Percentiles rank a stretch among this genome's conserved stretches.
phyloP scores from a whole-genome alignment of 2,888 invertebrate genomes.

The Erebia epiphron region DNA sequence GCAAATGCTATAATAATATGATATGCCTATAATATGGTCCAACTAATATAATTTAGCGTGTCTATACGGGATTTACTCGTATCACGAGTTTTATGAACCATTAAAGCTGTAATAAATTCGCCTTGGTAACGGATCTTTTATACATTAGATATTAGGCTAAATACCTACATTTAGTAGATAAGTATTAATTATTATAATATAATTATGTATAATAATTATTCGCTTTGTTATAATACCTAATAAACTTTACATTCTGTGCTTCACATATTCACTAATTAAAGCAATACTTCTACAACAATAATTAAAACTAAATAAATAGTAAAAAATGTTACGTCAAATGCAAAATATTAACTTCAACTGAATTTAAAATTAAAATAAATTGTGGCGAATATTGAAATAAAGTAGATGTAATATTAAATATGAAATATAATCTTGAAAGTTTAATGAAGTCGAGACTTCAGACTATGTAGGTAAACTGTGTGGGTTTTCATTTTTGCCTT shows the following conservation, averaged over 20 bases:
- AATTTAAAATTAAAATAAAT: too few species aligned
- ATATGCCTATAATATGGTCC: neutral
- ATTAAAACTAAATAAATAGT: too few species aligned
- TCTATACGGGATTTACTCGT: neutral
- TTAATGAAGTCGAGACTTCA: slow-evolving; percentile 27
- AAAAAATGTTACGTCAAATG: too few species aligned
- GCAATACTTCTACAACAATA: too few species aligned
- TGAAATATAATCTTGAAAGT: slow-evolving; percentile 22
- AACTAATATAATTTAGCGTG: slow-evolving; percentile 8
- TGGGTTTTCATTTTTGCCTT: slow-evolving; percentile 22
- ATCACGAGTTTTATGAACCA: slow-evolving; percentile 9
- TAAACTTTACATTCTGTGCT: too few species aligned
- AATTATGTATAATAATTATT: neutral
- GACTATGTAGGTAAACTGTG: slow-evolving; percentile 18
- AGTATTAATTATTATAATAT: too few species aligned
- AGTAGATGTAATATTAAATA: neutral
- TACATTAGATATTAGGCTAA: neutral
- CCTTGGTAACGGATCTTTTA: neutral
- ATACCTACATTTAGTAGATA: neutral
- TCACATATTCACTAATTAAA: too few species aligned
- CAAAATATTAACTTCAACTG: neutral
- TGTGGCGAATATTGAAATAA: neutral
- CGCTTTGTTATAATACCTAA: too few species aligned
- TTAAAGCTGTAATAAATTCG: slow-evolving; percentile 4
- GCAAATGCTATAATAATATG: slow-evolving; percentile 16